Evolutionary conservation across 2,888 invertebrate genomes (phyloP).

Genomic region (Torymus texanus): DNA sequence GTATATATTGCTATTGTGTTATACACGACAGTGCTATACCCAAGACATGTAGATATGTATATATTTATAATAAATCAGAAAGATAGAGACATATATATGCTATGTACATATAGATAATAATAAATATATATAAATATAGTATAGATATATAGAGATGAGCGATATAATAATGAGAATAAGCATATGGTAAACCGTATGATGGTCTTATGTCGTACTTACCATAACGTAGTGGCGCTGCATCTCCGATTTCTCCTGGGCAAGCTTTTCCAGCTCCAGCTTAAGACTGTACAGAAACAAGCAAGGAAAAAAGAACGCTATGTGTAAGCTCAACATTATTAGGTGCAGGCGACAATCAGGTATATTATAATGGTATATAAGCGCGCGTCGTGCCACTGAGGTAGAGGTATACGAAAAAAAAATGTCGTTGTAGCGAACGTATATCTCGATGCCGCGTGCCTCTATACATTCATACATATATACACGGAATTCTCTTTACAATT

Average conservation of each 20-base stretch:
- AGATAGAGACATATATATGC: too few species aligned
- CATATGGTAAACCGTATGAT: constrained; percentile 11
- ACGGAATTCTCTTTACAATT: too few species aligned
- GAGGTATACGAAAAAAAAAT: constrained; percentile 4
- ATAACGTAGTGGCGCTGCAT: constrained; percentile 93
- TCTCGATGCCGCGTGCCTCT: too few species aligned
- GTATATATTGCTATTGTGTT: too few species aligned
- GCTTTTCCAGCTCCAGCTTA: constrained; percentile 90
- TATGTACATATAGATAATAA: background rate
- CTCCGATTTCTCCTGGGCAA: constrained; percentile 90
- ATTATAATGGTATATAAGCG: too few species aligned
- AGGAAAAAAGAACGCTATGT: constrained; percentile 68
- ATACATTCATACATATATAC: too few species aligned
- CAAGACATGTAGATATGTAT: too few species aligned
- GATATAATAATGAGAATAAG: background rate
- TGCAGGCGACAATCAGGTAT: constrained; percentile 67
- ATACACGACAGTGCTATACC: too few species aligned
- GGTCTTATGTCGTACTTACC: constrained; percentile 80
- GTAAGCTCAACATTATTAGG: constrained; percentile 71
- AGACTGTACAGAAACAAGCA: constrained; percentile 78
- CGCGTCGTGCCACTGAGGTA: constrained; percentile 56
- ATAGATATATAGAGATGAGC: background rate
- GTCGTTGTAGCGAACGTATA: too few species aligned
- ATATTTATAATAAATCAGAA: too few species aligned
- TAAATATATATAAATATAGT: background rate